Conservation (phyloP, 2,113 vertebrate genomes). For the Numida meleagris region DNA sequence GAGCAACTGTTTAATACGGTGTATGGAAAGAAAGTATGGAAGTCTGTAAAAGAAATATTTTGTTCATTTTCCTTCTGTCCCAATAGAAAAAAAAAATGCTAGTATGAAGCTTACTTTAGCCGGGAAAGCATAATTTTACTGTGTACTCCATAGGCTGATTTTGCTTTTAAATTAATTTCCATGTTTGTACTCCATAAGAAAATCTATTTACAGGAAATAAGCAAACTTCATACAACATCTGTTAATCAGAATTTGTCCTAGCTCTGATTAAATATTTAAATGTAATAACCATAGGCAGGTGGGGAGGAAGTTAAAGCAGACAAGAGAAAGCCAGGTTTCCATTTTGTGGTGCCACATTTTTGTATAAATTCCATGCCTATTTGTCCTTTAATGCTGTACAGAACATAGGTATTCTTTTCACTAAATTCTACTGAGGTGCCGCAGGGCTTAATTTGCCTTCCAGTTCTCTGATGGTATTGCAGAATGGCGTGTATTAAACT, state of each 20-base stretch:
- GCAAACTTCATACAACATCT: background rate
- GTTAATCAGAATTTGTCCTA: background rate
- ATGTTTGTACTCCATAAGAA: background rate
- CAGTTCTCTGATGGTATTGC: background rate
- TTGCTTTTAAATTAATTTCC: background rate
- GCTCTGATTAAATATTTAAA: background rate
- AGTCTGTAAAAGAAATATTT: background rate
- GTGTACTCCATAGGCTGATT: background rate
- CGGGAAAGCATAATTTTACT: background rate
- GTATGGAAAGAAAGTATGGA: background rate
- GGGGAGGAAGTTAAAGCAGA: background rate
- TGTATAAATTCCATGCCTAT: background rate
- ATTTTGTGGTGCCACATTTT: background rate
- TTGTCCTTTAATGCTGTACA: background rate
- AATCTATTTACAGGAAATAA: background rate
- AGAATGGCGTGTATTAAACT: background rate
- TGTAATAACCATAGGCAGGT: background rate
- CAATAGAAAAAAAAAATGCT: background rate
- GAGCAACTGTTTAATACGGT: background rate
- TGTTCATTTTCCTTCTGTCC: background rate
- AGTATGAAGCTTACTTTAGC: background rate
- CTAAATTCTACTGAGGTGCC: background rate
- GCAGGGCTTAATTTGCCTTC: background rate
- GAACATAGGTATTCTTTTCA: background rate
- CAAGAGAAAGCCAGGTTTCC: background rate